Conservation (phyloP, 2,888 invertebrate genomes). For the Hypomecis punctinalis region DNA sequence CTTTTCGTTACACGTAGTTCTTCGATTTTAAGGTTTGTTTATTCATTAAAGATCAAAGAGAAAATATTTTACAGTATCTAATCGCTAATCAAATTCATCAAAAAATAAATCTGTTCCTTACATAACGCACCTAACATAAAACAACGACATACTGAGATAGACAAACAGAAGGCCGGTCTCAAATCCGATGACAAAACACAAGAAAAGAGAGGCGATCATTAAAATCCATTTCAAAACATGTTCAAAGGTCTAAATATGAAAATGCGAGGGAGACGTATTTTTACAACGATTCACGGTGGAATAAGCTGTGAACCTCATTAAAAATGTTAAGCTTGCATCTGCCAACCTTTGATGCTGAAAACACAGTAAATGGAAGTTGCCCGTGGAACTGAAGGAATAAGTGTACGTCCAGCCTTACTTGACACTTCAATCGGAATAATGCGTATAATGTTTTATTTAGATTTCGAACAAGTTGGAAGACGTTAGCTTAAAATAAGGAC, state of each 20-base stretch:
- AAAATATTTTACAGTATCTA: no score
- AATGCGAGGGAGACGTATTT: conserved; percentile 12
- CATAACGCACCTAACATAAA: background rate
- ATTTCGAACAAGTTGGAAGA: no score
- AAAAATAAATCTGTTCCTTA: no score
- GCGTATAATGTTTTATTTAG: background rate
- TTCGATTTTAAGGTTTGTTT: no score
- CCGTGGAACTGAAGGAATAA: background rate
- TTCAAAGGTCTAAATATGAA: conserved; percentile 17
- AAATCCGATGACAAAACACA: conserved; percentile 11
- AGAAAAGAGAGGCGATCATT: conserved; percentile 20
- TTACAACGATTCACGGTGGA: conserved; percentile 12
- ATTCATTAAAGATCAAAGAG: no score
- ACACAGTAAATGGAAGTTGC: conserved; percentile 9
- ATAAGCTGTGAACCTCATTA: conserved; percentile 29
- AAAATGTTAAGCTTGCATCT: conserved; percentile 31
- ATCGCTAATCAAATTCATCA: no score
- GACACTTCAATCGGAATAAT: background rate
- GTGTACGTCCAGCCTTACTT: background rate
- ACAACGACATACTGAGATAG: background rate
- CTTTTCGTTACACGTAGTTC: no score
- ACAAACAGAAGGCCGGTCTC: background rate
- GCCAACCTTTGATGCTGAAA: conserved; percentile 17
- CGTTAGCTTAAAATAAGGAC: no score
- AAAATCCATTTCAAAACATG: conserved; percentile 21